phyloP scores from a whole-genome alignment of 2,888 invertebrate genomes.

The Caradrina kadenii region DNA sequence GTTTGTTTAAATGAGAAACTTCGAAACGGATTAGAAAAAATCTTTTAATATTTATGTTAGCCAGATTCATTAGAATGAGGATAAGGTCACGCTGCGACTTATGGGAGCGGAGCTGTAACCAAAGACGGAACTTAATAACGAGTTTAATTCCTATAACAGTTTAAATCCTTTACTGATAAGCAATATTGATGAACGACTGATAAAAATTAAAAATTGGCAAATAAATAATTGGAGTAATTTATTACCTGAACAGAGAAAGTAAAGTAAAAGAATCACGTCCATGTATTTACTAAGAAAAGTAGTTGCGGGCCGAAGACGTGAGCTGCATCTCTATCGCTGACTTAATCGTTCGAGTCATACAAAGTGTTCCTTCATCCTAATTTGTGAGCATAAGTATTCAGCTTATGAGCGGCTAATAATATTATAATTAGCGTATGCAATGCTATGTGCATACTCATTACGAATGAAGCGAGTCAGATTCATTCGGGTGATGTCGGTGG shows the following conservation, averaged over 20 bases:
- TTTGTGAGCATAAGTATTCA: constrained; percentile 19
- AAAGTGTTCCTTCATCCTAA: constrained; percentile 12
- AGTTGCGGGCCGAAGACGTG: constrained; percentile 16
- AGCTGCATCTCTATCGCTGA: constrained; percentile 19
- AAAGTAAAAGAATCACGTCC: constrained; percentile 24
- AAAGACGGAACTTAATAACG: too few relatives aligned
- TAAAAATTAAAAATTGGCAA: too few relatives aligned
- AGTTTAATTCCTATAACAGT: too few relatives aligned
- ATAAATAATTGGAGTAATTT: too few relatives aligned
- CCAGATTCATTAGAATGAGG: too few relatives aligned
- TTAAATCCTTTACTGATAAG: too few relatives aligned
- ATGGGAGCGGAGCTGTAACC: too few relatives aligned
- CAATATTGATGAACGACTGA: too few relatives aligned
- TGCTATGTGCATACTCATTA: constrained; percentile 27
- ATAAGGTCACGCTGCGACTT: too few relatives aligned
- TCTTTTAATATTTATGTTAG: too few relatives aligned
- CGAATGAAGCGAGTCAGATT: constrained; percentile 30
- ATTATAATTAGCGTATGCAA: constrained; percentile 31
- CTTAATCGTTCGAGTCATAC: constrained; percentile 18
- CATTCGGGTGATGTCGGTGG: constrained; percentile 21
- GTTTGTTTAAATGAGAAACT: too few relatives aligned
- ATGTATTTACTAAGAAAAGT: constrained; percentile 23
- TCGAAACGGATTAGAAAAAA: too few relatives aligned
- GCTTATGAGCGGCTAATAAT: constrained; percentile 9
- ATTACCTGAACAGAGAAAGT: constrained; percentile 1